A percentile compares a stretch with the other conserved stretches of the same genome.
phyloP scores from a whole-genome alignment of 2,888 invertebrate genomes.

The Limnephilus rhombicus region DNA sequence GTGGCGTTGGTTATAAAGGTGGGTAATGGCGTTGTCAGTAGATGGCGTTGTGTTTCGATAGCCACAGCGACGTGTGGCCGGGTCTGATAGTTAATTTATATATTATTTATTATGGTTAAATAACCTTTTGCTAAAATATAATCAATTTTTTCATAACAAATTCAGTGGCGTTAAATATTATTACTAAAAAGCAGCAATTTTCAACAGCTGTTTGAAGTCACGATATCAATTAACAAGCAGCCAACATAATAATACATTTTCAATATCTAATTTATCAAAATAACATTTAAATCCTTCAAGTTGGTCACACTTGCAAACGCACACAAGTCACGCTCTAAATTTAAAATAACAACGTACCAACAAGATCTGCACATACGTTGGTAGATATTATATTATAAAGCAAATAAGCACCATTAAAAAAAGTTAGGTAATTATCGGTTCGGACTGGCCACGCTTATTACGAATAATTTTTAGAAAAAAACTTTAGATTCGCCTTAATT shows the following conservation, averaged over 20 bases:
- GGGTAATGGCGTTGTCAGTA: no score
- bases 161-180: neutral
- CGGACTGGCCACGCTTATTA: no score
- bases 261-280: neutral
- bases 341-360: neutral
- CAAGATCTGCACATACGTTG: neutral
- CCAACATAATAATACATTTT: neutral
- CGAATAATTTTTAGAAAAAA: no score
- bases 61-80: no score
- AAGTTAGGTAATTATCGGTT: no score
- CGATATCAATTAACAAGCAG: neutral
- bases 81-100: no score
- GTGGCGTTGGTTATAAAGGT: no score
- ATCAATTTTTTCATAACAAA: no score
- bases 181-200: neutral
- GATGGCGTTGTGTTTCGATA: no score
- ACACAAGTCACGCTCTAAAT: neutral
- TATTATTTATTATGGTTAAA: no score
- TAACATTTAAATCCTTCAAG: neutral
- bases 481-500: no score
- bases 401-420: neutral
- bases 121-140: no score
- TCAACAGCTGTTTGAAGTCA: neutral
- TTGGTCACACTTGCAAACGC: neutral
- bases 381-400: neutral